Evolutionary conservation across 1,140 invertebrate genomes (phyloP).

Genomic region (Meloidogyne hapla): DNA sequence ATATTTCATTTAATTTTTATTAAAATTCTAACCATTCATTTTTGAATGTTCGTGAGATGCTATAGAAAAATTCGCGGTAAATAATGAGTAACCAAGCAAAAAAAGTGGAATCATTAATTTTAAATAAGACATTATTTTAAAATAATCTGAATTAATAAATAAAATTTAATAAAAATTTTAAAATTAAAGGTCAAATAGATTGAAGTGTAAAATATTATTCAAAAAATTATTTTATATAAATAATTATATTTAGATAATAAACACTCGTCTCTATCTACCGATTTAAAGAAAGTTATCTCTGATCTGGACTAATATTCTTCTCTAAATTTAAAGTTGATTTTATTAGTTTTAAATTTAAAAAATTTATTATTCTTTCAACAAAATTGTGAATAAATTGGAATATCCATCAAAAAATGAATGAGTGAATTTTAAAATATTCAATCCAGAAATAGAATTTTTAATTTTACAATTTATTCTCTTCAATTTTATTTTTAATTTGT

Average conservation of each 20-base stretch:
- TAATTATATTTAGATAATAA: too few relatives aligned
- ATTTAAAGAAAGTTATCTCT: too few relatives aligned
- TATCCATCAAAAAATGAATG: not conserved
- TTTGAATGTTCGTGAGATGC: not conserved
- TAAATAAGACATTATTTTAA: not conserved
- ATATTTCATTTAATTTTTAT: too few relatives aligned
- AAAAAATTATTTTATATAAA: too few relatives aligned
- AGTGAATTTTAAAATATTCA: not conserved
- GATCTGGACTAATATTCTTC: too few relatives aligned
- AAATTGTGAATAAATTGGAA: not conserved
- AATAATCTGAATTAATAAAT: not conserved
- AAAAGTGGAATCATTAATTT: not conserved
- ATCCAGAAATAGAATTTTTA: not conserved
- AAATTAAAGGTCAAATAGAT: too few relatives aligned
- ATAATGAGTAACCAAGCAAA: not conserved
- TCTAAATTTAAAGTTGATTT: too few relatives aligned
- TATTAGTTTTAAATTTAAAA: too few relatives aligned
- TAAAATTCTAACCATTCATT: not conserved
- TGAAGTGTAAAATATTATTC: too few relatives aligned
- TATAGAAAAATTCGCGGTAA: not conserved
- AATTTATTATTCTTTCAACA: too few relatives aligned
- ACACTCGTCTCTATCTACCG: too few relatives aligned
- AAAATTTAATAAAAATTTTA: not conserved
- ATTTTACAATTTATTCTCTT: not conserved
- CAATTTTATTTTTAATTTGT: not conserved